Evolutionary conservation across 2,113 vertebrate genomes (phyloP).

Genomic region (Mustela nigripes): DNA sequence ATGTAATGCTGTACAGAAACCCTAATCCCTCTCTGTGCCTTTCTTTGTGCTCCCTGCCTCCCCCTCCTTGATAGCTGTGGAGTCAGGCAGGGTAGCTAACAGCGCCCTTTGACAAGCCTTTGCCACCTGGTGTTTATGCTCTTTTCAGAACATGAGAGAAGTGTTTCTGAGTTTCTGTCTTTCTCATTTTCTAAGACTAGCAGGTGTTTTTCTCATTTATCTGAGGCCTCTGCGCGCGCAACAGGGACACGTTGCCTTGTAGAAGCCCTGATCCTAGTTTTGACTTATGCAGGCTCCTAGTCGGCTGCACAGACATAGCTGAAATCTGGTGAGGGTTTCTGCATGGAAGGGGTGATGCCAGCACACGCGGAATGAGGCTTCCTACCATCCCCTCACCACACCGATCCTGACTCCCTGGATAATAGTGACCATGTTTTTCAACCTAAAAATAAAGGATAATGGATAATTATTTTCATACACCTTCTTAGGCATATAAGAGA

Average conservation of each 20-base stretch:
- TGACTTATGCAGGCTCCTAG: neutral
- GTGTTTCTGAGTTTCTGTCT: neutral
- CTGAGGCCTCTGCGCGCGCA: neutral
- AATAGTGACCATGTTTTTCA: slow-evolving; percentile 4
- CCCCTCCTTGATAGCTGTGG: neutral
- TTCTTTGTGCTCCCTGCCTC: neutral
- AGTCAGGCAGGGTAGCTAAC: neutral
- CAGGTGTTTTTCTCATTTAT: neutral
- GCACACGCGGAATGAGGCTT: neutral
- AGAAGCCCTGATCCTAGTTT: neutral
- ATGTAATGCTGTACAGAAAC: neutral
- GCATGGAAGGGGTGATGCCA: neutral
- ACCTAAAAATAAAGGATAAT: slow-evolving; percentile 7
- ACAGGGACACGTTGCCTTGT: too few species aligned
- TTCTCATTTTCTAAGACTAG: neutral
- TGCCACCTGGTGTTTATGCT: neutral
- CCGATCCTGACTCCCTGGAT: neutral
- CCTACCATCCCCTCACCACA: neutral
- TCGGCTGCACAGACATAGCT: neutral
- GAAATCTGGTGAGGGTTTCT: neutral
- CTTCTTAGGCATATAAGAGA: neutral
- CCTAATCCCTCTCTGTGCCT: neutral
- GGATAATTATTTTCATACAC: neutral
- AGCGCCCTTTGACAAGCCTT: neutral
- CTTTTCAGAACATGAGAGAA: neutral